These are phyloP conservation scores for Crocuta crocuta DNA, from an alignment of 2,113 vertebrate species.

Conservation along the genomic window DNA sequence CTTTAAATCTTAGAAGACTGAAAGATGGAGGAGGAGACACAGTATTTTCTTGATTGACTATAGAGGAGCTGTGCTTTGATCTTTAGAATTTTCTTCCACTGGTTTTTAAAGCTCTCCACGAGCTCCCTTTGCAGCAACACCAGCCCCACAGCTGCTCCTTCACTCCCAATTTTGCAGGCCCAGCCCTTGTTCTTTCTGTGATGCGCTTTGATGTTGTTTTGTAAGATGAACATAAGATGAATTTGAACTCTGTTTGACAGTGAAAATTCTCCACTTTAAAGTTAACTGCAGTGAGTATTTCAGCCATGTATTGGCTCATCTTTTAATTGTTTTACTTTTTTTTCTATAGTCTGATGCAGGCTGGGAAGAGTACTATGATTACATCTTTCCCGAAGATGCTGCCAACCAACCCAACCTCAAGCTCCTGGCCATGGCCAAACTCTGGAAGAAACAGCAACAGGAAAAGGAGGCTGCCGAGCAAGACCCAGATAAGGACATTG, in stretches of 20 bases:
- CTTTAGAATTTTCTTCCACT: not conserved
- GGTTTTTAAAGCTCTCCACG: not conserved
- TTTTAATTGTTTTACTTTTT: conserved; percentile 28
- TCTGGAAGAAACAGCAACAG: conserved; percentile 96
- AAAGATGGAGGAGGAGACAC: not conserved
- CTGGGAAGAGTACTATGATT: conserved; percentile 99
- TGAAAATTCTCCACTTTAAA: not conserved
- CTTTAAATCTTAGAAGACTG: not conserved
- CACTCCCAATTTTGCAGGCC: not conserved
- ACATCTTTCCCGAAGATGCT: conserved; percentile 98
- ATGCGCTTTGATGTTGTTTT: not conserved
- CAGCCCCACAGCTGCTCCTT: not conserved
- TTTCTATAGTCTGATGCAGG: conserved; percentile 94
- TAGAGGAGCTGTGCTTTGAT: not conserved
- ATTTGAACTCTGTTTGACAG: not conserved
- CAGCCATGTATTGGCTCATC: not conserved
- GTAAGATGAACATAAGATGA: not conserved
- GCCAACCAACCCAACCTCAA: conserved; percentile 99
- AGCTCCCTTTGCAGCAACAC: not conserved
- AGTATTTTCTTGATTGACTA: not conserved
- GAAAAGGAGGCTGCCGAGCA: conserved; percentile 84
- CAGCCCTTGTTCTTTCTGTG: not conserved
- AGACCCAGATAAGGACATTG: conserved; percentile 84
- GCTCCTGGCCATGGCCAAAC: conserved; percentile 98
- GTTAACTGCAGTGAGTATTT: not conserved